Percentiles rank a stretch among this genome's conserved stretches.
Evolutionary conservation across 2,113 vertebrate species (phyloP).

Genomic region (Todiramphus saurophagus): DNA sequence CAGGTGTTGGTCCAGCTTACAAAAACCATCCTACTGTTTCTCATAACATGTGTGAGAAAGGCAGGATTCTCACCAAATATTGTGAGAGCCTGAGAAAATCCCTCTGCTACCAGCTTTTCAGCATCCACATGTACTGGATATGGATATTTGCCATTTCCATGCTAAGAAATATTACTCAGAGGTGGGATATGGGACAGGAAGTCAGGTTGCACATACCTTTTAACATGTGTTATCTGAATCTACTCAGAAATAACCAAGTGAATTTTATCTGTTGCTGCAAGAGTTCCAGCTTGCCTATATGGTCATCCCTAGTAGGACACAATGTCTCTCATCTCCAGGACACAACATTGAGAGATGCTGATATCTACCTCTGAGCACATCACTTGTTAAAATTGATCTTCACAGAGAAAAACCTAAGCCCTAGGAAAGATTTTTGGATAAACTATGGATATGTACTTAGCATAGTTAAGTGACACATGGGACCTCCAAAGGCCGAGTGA

Average conservation of each 20-base stretch:
- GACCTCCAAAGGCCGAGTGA: neutral
- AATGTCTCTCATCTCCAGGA: rapidly evolving
- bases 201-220: neutral
- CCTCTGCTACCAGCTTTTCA: too few relatives aligned
- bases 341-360: neutral
- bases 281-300: neutral
- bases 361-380: neutral
- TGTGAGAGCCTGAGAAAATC: too few relatives aligned
- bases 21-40: too few relatives aligned
- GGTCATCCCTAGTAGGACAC: neutral
- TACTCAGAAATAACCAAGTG: neutral
- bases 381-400: neutral
- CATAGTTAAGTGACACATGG: neutral
- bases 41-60: too few relatives aligned
- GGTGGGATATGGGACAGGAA: neutral
- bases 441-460: neutral
- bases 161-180: neutral
- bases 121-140: neutral
- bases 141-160: neutral
- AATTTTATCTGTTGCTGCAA: neutral
- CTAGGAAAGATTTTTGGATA: neutral
- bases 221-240: neutral
- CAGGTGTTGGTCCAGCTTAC: too few relatives aligned
- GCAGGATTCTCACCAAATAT: too few relatives aligned
- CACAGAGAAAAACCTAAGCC: neutral